A percentile compares a stretch with the other conserved stretches of the same genome.
These are phyloP conservation scores for Rallus limicola DNA, from an alignment of 2,113 vertebrate species.

Conservation along the genomic window DNA sequence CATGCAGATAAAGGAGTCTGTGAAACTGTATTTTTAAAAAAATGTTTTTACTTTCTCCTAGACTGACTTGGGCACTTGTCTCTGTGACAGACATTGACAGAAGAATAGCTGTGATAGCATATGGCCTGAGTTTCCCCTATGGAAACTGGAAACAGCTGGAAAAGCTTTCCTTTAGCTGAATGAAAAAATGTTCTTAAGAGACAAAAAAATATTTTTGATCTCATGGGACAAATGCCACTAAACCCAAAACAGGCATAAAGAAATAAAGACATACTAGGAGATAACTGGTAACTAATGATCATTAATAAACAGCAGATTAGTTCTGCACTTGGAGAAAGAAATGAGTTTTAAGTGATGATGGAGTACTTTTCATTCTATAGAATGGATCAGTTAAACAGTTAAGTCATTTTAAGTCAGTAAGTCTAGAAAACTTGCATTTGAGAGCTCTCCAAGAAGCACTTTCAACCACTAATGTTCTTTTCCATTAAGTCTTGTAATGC, in stretches of 20 bases:
- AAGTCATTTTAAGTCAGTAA: neutral
- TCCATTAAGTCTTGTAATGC: neutral
- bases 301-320: neutral
- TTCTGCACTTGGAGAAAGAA: neutral
- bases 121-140: neutral
- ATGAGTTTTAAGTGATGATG: neutral
- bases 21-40: neutral
- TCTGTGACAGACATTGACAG: neutral
- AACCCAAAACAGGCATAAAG: neutral
- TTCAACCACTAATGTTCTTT: neutral
- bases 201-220: neutral
- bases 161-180: neutral
- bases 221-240: neutral
- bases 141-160: neutral
- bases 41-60: neutral
- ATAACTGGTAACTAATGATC: neutral
- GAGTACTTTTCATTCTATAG: neutral
- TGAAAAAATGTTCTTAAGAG: neutral
- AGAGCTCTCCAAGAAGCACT: neutral
- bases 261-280: neutral
- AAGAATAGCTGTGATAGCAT: neutral
- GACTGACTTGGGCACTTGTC: neutral
- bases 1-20: neutral
- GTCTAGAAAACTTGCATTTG: neutral
- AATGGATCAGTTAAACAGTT: neutral